Evolutionary conservation across 1,140 invertebrate genomes (phyloP), one percentile per base, ranked within the genome.

Genomic region (Lerema accius): DNA sequence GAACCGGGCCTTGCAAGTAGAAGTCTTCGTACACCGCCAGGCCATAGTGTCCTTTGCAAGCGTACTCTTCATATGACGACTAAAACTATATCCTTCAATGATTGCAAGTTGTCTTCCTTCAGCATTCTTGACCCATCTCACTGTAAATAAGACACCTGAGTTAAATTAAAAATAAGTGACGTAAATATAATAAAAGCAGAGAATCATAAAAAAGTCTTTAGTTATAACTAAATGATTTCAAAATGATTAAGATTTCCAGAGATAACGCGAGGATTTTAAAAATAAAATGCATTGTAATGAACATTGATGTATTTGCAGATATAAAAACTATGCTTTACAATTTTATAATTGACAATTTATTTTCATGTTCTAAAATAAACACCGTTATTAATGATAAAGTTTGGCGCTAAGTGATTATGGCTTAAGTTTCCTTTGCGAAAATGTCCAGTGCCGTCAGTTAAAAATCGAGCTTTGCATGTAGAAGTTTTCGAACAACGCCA

Each of bases 391-490:
- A 63, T 46, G n/a, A 48, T 13, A 48, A 48, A 46, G 4, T 39
- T 45, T 11, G 61, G 43, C 7, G 50, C 11, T 9, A 28, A 28
- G 16, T 63, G 51, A 15, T 28, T 28, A 11, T 58, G 55, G 3
- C 11, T 37, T 11, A 46, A 43, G 7, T 46, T 48, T 7, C 50
- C 59, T 7, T 56, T 50, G 7, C 40, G 56, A 9, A 42, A 32
- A 0, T 59, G 62, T 9, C 62, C 7, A 15, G 14, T 28, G 37
- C 28, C 48, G 3, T 62, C 63, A 2, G 67, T 69, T 4, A 51
- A 55, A 14, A 69, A 69, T 0, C 62, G 62, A 1, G 67, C 67
- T 13, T 37, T 65, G 26, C 55, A 58, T 1, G 28, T 58, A 15
- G 42, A 32, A 10, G 55, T 58, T 32, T 14, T 56, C 5, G 62